A percentile compares a stretch with the other conserved stretches of the same genome.
phyloP scores from a whole-genome alignment of 2,888 invertebrate genomes.

The Cryptocephalus moraei region DNA sequence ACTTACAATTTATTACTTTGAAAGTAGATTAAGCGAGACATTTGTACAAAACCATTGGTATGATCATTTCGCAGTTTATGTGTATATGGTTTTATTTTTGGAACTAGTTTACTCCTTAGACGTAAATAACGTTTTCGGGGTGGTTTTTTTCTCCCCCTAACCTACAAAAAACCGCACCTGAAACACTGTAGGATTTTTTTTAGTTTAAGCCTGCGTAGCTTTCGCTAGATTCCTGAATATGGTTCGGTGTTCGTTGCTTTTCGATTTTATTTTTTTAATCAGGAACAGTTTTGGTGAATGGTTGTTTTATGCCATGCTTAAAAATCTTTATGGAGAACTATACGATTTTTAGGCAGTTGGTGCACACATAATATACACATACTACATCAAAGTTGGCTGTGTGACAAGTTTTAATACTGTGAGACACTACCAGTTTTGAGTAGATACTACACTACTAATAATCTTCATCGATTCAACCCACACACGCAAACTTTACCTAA shows the following conservation, averaged over 20 bases:
- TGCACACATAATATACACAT: no score
- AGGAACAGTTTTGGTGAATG: constrained; percentile 16
- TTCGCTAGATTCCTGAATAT: constrained; percentile 35
- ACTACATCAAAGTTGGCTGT: no score
- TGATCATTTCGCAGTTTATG: constrained; percentile 17
- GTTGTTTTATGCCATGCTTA: constrained; percentile 12
- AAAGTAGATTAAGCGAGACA: constrained; percentile 16
- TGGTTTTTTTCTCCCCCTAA: background rate
- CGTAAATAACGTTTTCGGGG: constrained; percentile 7
- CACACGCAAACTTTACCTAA: no score
- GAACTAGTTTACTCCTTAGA: constrained; percentile 19
- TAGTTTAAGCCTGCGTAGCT: constrained; percentile 32
- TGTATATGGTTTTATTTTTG: constrained; percentile 20
- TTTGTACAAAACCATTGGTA: constrained; percentile 22
- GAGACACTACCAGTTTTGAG: no score
- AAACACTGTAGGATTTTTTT: constrained; percentile 21
- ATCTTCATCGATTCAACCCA: no score
- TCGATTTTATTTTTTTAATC: constrained; percentile 16
- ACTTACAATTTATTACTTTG: constrained; percentile 8
- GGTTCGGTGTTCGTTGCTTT: constrained; percentile 25
- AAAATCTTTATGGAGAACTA: constrained; percentile 5
- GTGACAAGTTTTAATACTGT: no score
- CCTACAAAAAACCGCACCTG: no score
- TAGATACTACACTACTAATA: no score
- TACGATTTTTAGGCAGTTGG: no score